These are phyloP conservation scores for Psilopsiagon aurifrons DNA, from an alignment of 2,113 vertebrate species.

Conservation along the genomic window DNA sequence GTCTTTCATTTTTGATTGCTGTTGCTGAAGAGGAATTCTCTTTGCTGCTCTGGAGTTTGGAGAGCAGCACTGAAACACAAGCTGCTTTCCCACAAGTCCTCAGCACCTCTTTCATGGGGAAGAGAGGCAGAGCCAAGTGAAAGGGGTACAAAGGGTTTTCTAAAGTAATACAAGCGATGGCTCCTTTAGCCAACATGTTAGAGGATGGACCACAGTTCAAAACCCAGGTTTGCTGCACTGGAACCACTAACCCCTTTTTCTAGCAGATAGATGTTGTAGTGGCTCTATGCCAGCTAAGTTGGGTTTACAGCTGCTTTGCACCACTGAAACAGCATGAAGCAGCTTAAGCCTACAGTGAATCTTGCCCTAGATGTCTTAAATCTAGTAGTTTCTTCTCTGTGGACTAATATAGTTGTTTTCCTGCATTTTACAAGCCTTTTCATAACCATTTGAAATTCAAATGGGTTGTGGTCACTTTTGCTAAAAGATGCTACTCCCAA, in stretches of 20 bases:
- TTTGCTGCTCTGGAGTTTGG: background rate
- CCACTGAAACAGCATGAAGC: conserved; percentile 6
- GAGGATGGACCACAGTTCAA: background rate
- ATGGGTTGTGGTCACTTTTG: background rate
- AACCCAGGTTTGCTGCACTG: background rate
- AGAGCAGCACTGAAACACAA: background rate
- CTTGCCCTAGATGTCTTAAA: conserved; percentile 2
- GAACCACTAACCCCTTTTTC: background rate
- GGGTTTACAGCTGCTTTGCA: conserved; percentile 22
- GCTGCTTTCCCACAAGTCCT: background rate
- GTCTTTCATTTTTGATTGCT: background rate
- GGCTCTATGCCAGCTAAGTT: background rate
- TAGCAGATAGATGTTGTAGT: background rate
- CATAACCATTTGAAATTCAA: background rate
- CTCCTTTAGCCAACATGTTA: background rate
- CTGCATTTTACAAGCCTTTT: conserved; percentile 3
- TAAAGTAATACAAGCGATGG: rapidly evolving
- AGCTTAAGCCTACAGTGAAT: background rate
- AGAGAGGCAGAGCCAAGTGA: background rate
- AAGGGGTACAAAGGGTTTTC: background rate
- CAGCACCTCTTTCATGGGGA: rapidly evolving
- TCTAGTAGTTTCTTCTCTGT: conserved; percentile 17
- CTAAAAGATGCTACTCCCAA: background rate
- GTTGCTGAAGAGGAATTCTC: background rate
- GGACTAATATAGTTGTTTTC: background rate